Evolutionary conservation across 2,113 vertebrate species (phyloP).

Genomic region (Elgaria multicarinata): DNA sequence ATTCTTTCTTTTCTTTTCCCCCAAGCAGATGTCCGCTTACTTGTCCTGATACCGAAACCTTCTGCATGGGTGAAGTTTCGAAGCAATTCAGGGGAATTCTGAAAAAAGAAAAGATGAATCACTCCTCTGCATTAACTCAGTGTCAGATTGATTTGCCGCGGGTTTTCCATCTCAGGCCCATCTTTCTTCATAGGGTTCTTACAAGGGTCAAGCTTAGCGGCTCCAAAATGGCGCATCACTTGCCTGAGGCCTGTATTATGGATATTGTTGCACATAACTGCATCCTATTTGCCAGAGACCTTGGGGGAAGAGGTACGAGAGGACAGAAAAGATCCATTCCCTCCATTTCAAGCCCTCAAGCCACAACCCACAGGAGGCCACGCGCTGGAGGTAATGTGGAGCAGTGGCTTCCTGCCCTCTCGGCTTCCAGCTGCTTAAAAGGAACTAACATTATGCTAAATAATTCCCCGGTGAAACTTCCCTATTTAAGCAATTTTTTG

Average conservation of each 20-base stretch:
- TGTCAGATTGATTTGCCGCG: neutral
- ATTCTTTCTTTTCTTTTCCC: neutral
- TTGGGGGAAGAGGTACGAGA: neutral
- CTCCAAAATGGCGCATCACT: neutral
- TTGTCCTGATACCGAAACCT: neutral
- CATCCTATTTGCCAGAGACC: too few relatives aligned
- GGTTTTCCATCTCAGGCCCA: neutral
- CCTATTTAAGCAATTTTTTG: neutral
- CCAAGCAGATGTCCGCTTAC: too few relatives aligned
- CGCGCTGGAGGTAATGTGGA: neutral
- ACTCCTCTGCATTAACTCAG: neutral
- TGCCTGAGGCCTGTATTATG: neutral
- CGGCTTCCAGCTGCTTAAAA: constrained; percentile 27
- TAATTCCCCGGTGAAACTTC: neutral
- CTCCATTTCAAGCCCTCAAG: neutral
- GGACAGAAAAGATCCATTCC: rapidly evolving
- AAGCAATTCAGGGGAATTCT: neutral
- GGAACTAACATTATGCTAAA: neutral
- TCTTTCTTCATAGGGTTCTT: neutral
- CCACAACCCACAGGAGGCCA: rapidly evolving
- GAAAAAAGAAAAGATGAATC: neutral
- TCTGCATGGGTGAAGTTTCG: neutral
- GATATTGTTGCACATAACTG: neutral
- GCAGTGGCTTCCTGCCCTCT: constrained; percentile 22
- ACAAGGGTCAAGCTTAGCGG: neutral